Conservation (phyloP, 1,140 invertebrate genomes). For the Nephila pilipes region DNA sequence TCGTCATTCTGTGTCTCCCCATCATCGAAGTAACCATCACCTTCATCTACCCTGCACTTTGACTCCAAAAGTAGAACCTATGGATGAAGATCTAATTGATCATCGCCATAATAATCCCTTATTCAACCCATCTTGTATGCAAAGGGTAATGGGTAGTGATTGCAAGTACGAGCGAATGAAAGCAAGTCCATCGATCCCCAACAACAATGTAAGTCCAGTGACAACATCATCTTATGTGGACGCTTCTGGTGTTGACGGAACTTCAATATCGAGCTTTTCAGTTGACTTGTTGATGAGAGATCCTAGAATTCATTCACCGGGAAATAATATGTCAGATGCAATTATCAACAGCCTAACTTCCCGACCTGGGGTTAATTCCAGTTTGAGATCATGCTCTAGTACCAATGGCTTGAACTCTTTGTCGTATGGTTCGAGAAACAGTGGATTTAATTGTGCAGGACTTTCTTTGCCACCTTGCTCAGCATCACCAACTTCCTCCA, state of each 20-base stretch:
- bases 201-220: constrained; percentile 46
- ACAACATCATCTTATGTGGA: constrained; percentile 27
- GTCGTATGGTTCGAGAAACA: constrained; percentile 31
- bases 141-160: constrained; percentile 54
- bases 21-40: constrained; percentile 53
- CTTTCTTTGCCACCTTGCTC: constrained; percentile 62
- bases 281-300: constrained; percentile 72
- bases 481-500: constrained; percentile 55
- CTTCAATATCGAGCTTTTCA: constrained; percentile 64
- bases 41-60: constrained; percentile 28
- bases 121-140: constrained; percentile 74
- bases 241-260: constrained; percentile 33
- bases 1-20: constrained; percentile 59
- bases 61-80: constrained; percentile 70
- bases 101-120: constrained; percentile 51
- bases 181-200: constrained; percentile 51
- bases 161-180: constrained; percentile 73
- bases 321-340: constrained; percentile 49
- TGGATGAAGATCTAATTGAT: constrained; percentile 69
- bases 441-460: constrained; percentile 42
- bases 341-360: constrained; percentile 51
- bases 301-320: constrained; percentile 54
- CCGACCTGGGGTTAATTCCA: constrained; percentile 28
- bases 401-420: constrained; percentile 61
- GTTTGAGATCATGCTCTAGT: constrained; percentile 49